A percentile compares a stretch with the other conserved stretches of the same genome.
These are phyloP conservation scores for Gnathonemus longibarbis DNA, from an alignment of 2,113 vertebrate genomes.

Conservation along the genomic window DNA sequence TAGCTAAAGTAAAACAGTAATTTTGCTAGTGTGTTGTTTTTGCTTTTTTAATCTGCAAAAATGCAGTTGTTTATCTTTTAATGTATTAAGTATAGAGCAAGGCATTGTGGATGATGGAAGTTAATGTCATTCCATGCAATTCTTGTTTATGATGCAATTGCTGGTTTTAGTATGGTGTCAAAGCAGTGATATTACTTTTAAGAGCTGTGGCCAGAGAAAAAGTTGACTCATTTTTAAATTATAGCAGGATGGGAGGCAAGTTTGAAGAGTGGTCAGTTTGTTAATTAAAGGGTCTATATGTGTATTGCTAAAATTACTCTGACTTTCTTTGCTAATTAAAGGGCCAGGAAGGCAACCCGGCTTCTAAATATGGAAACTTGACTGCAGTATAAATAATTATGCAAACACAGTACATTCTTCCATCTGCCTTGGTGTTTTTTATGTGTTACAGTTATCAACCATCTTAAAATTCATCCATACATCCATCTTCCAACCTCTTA, in stretches of 20 bases:
- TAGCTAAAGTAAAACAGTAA: not conserved
- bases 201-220: slow-evolving; percentile 23
- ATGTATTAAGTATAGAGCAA: not conserved
- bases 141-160: slow-evolving; percentile 1
- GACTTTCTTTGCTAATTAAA: slow-evolving; percentile 63
- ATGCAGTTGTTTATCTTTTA: not conserved
- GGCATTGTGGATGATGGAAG: not conserved
- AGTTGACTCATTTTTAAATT: slow-evolving; percentile 16
- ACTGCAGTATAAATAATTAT: slow-evolving; percentile 45
- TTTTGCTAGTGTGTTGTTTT: not conserved
- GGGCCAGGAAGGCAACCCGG: slow-evolving; percentile 51
- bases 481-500: not conserved
- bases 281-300: slow-evolving; percentile 59
- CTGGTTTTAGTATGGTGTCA: not conserved
- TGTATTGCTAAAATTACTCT: slow-evolving; percentile 63
- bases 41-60: not conserved
- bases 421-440: not conserved
- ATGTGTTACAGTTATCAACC: not conserved
- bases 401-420: slow-evolving; percentile 21
- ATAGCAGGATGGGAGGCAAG: slow-evolving; percentile 60
- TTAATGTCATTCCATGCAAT: not conserved
- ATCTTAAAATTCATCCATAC: not conserved
- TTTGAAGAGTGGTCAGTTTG: slow-evolving; percentile 44
- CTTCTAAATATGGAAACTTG: slow-evolving; percentile 58
- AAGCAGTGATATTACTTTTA: slow-evolving; percentile 18